phyloP scores from a whole-genome alignment of 2,888 invertebrate genomes.

The Sinhomidia bicolor region DNA sequence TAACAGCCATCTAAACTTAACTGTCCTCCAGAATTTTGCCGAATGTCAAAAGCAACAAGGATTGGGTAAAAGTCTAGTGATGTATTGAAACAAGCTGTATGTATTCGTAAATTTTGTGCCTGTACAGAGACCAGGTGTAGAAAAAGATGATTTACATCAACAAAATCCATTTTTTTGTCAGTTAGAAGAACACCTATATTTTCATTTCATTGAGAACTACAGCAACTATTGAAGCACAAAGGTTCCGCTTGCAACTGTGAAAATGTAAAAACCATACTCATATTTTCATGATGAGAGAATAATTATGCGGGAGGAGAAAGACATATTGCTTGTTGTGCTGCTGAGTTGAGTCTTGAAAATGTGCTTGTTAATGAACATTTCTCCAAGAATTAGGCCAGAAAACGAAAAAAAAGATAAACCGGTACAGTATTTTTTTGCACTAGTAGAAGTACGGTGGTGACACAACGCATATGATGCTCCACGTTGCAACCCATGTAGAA shows the following conservation, averaged over 20 bases:
- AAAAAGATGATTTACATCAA: background rate
- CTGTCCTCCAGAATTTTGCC: background rate
- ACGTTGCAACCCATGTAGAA: background rate
- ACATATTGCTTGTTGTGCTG: conserved; percentile 16
- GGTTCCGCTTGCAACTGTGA: conserved; percentile 7
- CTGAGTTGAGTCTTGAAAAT: background rate
- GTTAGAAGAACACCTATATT: background rate
- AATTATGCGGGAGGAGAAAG: conserved; percentile 41
- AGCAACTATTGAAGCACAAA: conserved; percentile 31
- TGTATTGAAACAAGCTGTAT: no score
- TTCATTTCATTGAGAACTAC: conserved; percentile 48
- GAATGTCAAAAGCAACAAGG: background rate
- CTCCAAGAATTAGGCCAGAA: conserved; percentile 15
- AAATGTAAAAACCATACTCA: conserved; percentile 12
- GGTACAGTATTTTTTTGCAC: background rate
- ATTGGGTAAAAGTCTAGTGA: background rate
- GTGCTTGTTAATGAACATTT: conserved; percentile 29
- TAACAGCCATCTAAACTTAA: background rate
- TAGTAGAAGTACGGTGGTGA: background rate
- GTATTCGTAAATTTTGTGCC: background rate
- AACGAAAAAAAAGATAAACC: background rate
- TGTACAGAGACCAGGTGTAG: conserved; percentile 7
- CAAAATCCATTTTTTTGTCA: background rate
- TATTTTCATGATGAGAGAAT: conserved; percentile 50
- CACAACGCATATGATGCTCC: background rate